phyloP scores from a whole-genome alignment of 1,140 invertebrate species.

The Drosophila repleta region DNA sequence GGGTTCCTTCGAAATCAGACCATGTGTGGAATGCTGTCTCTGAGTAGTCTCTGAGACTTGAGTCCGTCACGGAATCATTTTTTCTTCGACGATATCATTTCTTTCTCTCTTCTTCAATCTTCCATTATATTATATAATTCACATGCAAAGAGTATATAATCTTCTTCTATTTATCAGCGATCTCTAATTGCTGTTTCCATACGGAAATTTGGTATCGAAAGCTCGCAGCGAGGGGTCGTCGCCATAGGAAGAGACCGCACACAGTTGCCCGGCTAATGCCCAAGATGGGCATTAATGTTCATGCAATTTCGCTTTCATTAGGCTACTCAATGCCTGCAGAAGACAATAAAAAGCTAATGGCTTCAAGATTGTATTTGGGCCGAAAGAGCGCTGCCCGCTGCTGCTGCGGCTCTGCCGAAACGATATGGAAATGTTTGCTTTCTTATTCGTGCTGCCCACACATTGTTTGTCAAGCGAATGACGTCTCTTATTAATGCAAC shows the following conservation, averaged over 20 bases:
- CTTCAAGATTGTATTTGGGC: conserved; percentile 6
- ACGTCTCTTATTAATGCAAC: conserved; percentile 39
- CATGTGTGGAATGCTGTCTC: too few relatives aligned
- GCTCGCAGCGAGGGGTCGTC: conserved; percentile 36
- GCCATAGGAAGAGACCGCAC: conserved; percentile 33
- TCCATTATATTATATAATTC: neutral
- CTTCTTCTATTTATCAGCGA: neutral
- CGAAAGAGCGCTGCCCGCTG: conserved; percentile 3
- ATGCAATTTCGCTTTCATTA: conserved; percentile 67
- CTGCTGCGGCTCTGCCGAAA: neutral
- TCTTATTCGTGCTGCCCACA: conserved; percentile 4
- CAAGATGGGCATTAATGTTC: conserved; percentile 64
- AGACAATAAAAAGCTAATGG: conserved; percentile 18
- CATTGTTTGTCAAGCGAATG: conserved; percentile 8
- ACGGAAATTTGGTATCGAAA: conserved; percentile 1
- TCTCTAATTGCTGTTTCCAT: conserved; percentile 10
- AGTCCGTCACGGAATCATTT: too few relatives aligned
- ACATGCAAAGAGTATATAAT: neutral
- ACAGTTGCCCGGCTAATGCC: conserved; percentile 40
- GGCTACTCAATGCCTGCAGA: conserved; percentile 29
- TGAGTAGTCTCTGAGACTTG: too few relatives aligned
- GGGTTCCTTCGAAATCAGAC: too few relatives aligned
- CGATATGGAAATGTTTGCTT: neutral
- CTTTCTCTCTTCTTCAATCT: too few relatives aligned
- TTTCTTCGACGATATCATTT: too few relatives aligned